Evolutionary conservation across 1,140 invertebrate genomes (phyloP).

Genomic region (Pseudomyrmex pallidus): DNA sequence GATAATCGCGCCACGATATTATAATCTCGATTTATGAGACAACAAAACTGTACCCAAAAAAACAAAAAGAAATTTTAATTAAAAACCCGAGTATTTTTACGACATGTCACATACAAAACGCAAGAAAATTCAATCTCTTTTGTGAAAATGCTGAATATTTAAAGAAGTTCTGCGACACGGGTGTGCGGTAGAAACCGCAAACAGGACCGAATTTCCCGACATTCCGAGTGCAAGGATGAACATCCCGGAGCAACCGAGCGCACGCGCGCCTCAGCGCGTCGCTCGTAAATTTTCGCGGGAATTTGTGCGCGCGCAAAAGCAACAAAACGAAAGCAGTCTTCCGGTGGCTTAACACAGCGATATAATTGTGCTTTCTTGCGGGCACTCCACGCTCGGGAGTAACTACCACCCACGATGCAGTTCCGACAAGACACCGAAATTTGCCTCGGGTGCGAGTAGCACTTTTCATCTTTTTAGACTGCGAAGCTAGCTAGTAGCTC

Average conservation of each 20-base stretch:
- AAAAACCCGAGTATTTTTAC: background rate
- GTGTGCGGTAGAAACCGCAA: too few species aligned
- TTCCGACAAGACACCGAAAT: conserved; percentile 12
- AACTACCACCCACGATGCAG: background rate
- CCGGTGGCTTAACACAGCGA: conserved; percentile 46
- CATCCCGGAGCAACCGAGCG: conserved; percentile 5
- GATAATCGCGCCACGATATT: background rate
- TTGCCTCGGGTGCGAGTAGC: conserved; percentile 6
- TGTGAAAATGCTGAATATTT: too few species aligned
- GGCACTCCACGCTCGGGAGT: background rate
- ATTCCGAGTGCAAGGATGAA: background rate
- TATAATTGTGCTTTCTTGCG: conserved; percentile 65
- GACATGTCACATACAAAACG: too few species aligned
- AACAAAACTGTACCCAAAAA: background rate
- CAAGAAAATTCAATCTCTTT: too few species aligned
- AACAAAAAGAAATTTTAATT: background rate
- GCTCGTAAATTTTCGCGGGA: conserved; percentile 73
- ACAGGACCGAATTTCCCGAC: background rate
- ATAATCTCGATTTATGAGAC: conserved; percentile 2
- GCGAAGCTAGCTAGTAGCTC: background rate
- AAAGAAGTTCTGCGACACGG: too few species aligned
- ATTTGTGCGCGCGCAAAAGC: conserved; percentile 40
- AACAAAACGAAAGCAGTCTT: conserved; percentile 36
- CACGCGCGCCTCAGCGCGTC: conserved; percentile 56
- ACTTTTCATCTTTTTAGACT: background rate